Conservation (phyloP, 2,888 invertebrate genomes). For the Quadroppia sp. region DNA sequence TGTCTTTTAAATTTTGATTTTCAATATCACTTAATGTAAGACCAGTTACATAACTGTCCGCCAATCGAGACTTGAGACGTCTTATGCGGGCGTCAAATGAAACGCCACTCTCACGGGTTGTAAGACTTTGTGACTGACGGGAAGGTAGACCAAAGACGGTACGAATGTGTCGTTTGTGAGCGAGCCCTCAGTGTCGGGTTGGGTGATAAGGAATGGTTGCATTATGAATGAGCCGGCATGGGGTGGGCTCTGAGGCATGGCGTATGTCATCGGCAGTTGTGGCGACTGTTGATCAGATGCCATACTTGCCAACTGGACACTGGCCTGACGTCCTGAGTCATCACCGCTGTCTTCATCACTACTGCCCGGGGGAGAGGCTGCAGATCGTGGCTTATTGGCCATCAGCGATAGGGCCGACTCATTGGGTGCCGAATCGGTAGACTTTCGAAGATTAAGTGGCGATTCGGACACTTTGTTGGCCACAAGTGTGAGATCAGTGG, state of each 20-base stretch:
- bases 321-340: neutral
- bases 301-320: conserved; percentile 30
- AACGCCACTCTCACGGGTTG: conserved; percentile 84
- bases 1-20: conserved; percentile 19
- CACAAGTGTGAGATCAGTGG: conserved; percentile 27
- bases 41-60: conserved; percentile 25
- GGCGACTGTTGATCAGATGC: conserved; percentile 42
- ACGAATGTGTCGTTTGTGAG: conserved; percentile 62
- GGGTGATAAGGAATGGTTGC: conserved; percentile 86
- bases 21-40: conserved; percentile 11
- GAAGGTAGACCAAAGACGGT: conserved; percentile 88
- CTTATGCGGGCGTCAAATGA: conserved; percentile 84
- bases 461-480: conserved; percentile 18
- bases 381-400: conserved; percentile 46
- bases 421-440: neutral
- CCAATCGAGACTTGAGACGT: neutral
- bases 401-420: conserved; percentile 16
- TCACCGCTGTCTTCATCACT: conserved; percentile 40
- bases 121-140: conserved; percentile 80
- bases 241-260: conserved; percentile 52
- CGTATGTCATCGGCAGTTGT: conserved; percentile 52
- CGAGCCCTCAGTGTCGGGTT: conserved; percentile 51
- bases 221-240: conserved; percentile 63
- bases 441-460: conserved; percentile 36
- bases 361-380: conserved; percentile 47